Evolutionary conservation across 2,888 invertebrate genomes (phyloP), one percentile per base, ranked within the genome.

Genomic region (Hedychridium roseum): DNA sequence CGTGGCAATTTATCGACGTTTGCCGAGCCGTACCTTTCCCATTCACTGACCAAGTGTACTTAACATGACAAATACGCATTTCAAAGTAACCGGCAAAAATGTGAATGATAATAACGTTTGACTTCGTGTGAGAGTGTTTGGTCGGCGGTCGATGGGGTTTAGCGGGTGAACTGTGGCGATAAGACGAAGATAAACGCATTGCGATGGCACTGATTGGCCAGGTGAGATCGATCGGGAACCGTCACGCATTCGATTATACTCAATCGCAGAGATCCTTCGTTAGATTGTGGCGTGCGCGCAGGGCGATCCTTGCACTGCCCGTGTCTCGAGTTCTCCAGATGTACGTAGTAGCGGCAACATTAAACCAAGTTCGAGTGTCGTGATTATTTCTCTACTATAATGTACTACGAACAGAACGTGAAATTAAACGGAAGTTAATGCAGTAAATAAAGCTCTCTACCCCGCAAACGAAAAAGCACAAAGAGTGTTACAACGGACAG

Each of bases 361-460:
- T n/a, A n/a, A 69, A 65, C 65, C 67, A 72, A 71, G 67, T 72
- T 48, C 70, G 64, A 67, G 74, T 77, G 73, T 75, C 66, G 68
- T 72, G 70, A 73, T 70, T 64, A 71, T 64, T 52, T 70, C 61
- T 71, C 74, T 76, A 76, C 73, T 68, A 55, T 64, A 66, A 68
- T 68, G 63, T 67, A 72, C 74, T 74, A 77, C 75, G 57, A 72
- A 77, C 64, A 67, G 48, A 67, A 74, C 55, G 56, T 48, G 43
- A 61, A 69, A 67, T 65, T 55, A 60, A 74, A 72, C 50, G 43
- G 55, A 74, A 64, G 66, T 65, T 60, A 75, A 74, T 69, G 70
- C 68, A 73, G 68, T 70, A 72, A 76, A 79, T 81, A 79, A 79
- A 80, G 84, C 84, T 85, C 85, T 85, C 85, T 85, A 85, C 85